Conservation (phyloP, 2,888 invertebrate species). For the Tortricodes alternella region DNA sequence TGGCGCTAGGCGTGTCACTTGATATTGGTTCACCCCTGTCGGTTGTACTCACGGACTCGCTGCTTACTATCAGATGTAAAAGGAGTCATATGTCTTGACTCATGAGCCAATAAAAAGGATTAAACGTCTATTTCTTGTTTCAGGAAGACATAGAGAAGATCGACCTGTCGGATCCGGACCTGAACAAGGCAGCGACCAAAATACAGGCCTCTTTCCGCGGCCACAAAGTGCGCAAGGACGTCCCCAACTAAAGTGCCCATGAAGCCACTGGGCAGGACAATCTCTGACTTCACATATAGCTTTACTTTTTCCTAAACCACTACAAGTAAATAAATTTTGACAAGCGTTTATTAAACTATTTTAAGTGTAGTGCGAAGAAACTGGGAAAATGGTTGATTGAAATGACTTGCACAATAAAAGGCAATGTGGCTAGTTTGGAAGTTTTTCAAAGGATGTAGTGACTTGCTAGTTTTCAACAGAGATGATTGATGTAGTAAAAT, state of each 20-base stretch:
- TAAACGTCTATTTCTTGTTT: constrained; percentile 24
- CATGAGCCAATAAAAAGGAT: neutral
- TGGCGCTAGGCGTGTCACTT: too few relatives aligned
- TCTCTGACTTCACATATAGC: constrained; percentile 46
- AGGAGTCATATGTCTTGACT: neutral
- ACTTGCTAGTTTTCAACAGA: neutral
- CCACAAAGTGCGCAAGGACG: constrained; percentile 92
- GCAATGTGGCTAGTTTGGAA: neutral
- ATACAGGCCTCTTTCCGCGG: constrained; percentile 96
- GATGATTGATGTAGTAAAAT: neutral
- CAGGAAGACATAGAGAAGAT: constrained; percentile 91
- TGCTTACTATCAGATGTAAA: too few relatives aligned
- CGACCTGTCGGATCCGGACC: constrained; percentile 92
- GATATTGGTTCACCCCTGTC: too few relatives aligned
- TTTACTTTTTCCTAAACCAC: constrained; percentile 28
- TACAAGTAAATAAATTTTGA: constrained; percentile 2
- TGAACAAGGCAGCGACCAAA: constrained; percentile 95
- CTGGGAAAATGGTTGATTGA: neutral
- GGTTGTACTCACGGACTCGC: too few relatives aligned
- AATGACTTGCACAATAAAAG: neutral
- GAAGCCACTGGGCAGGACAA: constrained; percentile 41
- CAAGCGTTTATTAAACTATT: constrained; percentile 8
- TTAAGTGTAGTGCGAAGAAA: neutral
- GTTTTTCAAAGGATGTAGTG: neutral
- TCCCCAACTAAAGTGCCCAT: constrained; percentile 68